phyloP scores from a whole-genome alignment of 92 coral and sea anemone species.

The Epizoanthus stellaris region DNA sequence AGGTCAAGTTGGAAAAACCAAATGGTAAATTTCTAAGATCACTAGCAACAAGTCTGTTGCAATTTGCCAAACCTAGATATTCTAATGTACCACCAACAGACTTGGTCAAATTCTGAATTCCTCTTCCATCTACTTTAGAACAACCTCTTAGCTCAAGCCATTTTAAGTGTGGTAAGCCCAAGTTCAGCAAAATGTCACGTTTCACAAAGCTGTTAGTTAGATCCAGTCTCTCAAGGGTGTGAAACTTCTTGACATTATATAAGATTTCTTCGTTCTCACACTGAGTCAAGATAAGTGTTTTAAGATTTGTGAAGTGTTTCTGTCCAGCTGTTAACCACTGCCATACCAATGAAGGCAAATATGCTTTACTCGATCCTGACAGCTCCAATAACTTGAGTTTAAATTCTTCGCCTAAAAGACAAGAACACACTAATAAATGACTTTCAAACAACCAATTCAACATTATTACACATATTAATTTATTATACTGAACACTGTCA shows the following conservation, averaged over 20 bases:
- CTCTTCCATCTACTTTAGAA: background rate
- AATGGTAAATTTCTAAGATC: background rate
- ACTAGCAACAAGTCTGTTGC: background rate
- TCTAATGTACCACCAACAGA: slow-evolving; percentile 20
- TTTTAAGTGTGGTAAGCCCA: background rate
- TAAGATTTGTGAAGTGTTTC: slow-evolving; percentile 2
- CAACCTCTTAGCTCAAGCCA: slow-evolving; percentile 30
- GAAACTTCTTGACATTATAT: background rate
- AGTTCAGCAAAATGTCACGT: background rate
- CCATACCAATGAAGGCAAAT: background rate
- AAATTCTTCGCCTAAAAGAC: background rate
- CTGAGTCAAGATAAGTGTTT: slow-evolving; percentile 6
- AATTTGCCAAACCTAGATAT: slow-evolving; percentile 36
- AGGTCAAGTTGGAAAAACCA: slow-evolving; percentile 21
- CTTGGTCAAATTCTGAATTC: background rate
- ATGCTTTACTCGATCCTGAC: background rate
- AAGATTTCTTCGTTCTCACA: background rate
- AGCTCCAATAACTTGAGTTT: slow-evolving; percentile 23
- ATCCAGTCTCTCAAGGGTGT: slow-evolving; percentile 13
- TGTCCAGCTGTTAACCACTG: background rate
- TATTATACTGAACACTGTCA: no score
- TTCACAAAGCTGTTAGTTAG: slow-evolving; percentile 8
- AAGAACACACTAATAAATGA: no score
- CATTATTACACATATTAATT: no score
- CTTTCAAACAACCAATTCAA: no score